phyloP scores from a whole-genome alignment of 2,797 vertebrate species.

The Pantherophis vulpinus region DNA sequence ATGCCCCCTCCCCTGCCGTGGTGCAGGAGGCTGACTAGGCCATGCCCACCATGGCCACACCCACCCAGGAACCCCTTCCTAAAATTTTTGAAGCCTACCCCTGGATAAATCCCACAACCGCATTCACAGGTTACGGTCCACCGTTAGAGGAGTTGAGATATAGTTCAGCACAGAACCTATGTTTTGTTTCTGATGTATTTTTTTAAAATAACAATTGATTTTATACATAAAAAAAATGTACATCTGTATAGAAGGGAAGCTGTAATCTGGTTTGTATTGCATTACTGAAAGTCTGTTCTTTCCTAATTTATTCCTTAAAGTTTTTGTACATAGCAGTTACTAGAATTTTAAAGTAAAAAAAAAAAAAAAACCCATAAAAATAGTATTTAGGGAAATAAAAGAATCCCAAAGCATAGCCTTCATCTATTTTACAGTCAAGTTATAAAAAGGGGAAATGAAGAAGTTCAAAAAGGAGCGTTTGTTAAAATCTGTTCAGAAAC shows the following conservation, averaged over 20 bases:
- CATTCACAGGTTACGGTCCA: neutral
- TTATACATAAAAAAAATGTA: neutral
- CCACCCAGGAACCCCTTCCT: too few relatives aligned
- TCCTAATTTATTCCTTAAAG: conserved; percentile 22
- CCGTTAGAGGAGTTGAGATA: too few relatives aligned
- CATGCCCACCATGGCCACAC: too few relatives aligned
- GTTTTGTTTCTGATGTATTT: neutral
- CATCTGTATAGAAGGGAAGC: neutral
- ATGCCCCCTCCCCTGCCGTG: too few relatives aligned
- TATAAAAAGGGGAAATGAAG: conserved; percentile 44
- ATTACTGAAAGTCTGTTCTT: conserved; percentile 23
- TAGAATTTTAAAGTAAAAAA: neutral
- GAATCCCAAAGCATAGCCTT: conserved; percentile 36
- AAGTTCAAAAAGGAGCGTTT: conserved; percentile 15
- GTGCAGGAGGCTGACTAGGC: too few relatives aligned
- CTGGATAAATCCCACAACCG: neutral
- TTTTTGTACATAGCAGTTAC: conserved; percentile 25
- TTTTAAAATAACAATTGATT: neutral
- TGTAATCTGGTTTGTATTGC: conserved; percentile 21
- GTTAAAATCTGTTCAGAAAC: conserved; percentile 32
- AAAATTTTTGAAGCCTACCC: too few relatives aligned
- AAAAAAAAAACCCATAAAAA: conserved; percentile 5
- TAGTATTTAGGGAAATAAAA: conserved; percentile 35
- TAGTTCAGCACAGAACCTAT: neutral
- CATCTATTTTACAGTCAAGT: conserved; percentile 40